Conservation (phyloP, 2,113 vertebrate genomes). For the Pleuronectes platessa region DNA sequence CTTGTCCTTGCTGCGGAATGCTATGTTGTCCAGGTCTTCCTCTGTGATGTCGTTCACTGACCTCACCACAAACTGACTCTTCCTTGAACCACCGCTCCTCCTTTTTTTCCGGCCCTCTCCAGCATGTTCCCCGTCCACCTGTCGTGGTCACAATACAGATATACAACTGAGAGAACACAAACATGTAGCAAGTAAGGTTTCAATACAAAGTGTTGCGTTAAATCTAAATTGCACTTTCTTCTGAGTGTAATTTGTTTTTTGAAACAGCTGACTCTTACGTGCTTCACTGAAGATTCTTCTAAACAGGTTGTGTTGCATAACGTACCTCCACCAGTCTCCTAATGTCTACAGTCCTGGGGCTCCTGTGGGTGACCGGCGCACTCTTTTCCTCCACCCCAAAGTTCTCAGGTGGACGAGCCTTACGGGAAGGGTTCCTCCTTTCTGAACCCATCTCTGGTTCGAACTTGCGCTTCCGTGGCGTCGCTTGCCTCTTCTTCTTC, state of each 20-base stretch:
- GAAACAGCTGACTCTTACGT: background rate
- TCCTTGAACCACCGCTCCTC: conserved; percentile 50
- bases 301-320: background rate
- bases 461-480: conserved; percentile 79
- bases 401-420: conserved; percentile 92
- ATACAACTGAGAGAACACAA: background rate
- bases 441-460: conserved; percentile 81
- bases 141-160: conserved; percentile 4
- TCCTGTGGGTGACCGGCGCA: conserved; percentile 50
- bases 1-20: conserved; percentile 91
- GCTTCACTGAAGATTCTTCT: background rate
- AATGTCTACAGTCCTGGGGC: conserved; percentile 77
- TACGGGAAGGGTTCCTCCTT: conserved; percentile 92
- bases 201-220: background rate
- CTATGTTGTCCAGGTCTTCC: conserved; percentile 92
- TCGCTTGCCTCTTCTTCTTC: conserved; percentile 85
- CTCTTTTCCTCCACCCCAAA: conserved; percentile 90
- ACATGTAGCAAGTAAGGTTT: background rate
- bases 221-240: background rate
- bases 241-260: background rate
- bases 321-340: conserved; percentile 85
- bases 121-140: conserved; percentile 67
- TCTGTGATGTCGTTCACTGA: conserved; percentile 91
- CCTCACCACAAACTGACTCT: conserved; percentile 75
- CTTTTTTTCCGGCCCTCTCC: conserved; percentile 31